A percentile compares a stretch with the other conserved stretches of the same genome.
Evolutionary conservation across 2,797 vertebrate genomes (phyloP).

Genomic region (Urophycis tenuis): DNA sequence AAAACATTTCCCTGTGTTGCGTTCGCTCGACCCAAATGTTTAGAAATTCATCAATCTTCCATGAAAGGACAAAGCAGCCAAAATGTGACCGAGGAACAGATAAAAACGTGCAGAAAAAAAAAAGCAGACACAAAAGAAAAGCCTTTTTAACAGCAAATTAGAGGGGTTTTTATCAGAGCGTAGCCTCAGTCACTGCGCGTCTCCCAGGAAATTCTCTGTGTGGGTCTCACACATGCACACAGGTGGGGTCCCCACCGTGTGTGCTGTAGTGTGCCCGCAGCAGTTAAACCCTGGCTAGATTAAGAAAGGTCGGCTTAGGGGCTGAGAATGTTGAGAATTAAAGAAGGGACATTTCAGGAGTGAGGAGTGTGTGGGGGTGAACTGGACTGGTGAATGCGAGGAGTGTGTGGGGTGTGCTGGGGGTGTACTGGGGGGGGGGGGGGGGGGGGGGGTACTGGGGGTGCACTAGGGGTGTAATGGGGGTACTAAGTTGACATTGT

Average conservation of each 20-base stretch:
- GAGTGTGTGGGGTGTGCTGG: not conserved
- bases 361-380: constrained; percentile 17
- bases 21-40: constrained; percentile 32
- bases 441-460: no score
- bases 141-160: constrained; percentile 63
- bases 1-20: constrained; percentile 28
- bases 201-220: not conserved
- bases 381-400: no score
- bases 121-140: constrained; percentile 44
- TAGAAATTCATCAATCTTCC: constrained; percentile 27
- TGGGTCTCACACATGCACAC: constrained; percentile 12
- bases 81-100: constrained; percentile 50
- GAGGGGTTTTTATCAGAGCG: constrained; percentile 66
- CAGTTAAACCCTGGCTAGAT: constrained; percentile 66
- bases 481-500: not conserved
- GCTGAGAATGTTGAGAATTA: constrained; percentile 18
- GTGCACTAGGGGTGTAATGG: no score
- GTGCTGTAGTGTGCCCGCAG: constrained; percentile 47
- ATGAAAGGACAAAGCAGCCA: constrained; percentile 33
- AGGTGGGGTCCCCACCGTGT: constrained; percentile 40
- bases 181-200: constrained; percentile 20
- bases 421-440: not conserved
- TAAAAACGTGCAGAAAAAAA: constrained; percentile 34
- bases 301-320: constrained; percentile 32
- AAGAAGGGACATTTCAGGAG: constrained; percentile 43